Percentiles rank a stretch among this genome's conserved stretches.
phyloP scores from a whole-genome alignment of 2,113 vertebrate genomes.

The Theristicus caerulescens region DNA sequence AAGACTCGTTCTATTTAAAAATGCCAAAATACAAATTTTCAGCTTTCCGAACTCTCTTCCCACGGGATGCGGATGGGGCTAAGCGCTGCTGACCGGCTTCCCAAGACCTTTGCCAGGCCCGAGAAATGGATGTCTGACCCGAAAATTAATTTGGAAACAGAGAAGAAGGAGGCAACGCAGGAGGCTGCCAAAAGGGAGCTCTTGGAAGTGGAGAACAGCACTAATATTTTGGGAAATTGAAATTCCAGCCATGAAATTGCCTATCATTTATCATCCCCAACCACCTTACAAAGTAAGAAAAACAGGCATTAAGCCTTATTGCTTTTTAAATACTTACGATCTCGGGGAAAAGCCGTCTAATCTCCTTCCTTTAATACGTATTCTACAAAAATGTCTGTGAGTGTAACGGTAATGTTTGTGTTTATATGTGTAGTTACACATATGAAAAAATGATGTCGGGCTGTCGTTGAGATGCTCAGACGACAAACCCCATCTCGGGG shows the following conservation, averaged over 20 bases:
- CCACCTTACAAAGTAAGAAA: conserved; percentile 68
- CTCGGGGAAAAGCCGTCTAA: neutral
- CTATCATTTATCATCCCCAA: conserved; percentile 78
- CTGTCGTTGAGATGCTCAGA: neutral
- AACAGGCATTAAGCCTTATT: conserved; percentile 74
- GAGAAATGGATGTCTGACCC: neutral
- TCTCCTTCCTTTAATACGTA: neutral
- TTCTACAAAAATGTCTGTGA: neutral
- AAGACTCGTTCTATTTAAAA: neutral
- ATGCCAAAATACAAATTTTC: no score
- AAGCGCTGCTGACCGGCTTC: fast-evolving
- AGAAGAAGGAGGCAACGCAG: conserved; percentile 18
- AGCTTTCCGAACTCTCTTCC: neutral
- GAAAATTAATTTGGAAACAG: conserved; percentile 10
- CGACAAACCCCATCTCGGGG: fast-evolving
- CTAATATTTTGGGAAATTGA: conserved; percentile 79
- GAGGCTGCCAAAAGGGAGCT: conserved; percentile 69
- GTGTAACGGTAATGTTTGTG: neutral
- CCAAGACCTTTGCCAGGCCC: neutral
- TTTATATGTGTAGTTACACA: no score
- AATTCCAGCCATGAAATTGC: conserved; percentile 80
- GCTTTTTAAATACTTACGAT: conserved; percentile 72
- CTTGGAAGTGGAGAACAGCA: conserved; percentile 66
- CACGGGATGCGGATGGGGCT: neutral
- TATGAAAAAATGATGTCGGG: fast-evolving